Evolutionary conservation across 1,140 invertebrate genomes (phyloP).

Genomic region (Polyergus mexicanus): DNA sequence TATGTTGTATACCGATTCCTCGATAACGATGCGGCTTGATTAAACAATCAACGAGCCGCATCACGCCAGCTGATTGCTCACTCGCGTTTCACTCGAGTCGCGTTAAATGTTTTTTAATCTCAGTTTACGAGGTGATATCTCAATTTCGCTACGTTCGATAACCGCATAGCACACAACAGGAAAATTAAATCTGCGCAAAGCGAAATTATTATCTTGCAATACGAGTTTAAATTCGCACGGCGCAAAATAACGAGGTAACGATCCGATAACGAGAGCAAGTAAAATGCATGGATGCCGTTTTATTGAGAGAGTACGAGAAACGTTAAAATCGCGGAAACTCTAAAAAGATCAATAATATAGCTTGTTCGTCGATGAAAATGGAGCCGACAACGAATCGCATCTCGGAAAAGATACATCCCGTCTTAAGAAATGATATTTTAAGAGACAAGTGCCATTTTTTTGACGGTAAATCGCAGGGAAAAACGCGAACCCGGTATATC

Average conservation of each 20-base stretch:
- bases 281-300: neutral
- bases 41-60: neutral
- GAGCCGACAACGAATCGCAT: neutral
- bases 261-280: neutral
- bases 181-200: slow-evolving; percentile 25
- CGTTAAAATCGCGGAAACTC: neutral
- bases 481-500: neutral
- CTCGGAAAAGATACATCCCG: neutral
- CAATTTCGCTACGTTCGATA: slow-evolving; percentile 26
- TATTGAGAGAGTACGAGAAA: no score
- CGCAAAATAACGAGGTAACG: neutral
- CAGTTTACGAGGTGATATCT: slow-evolving; percentile 23
- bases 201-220: slow-evolving; percentile 20
- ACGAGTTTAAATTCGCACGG: slow-evolving; percentile 5
- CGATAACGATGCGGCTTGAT: neutral
- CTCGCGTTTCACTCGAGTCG: slow-evolving; percentile 16
- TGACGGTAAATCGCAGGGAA: neutral
- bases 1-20: no score
- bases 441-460: no score
- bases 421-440: neutral
- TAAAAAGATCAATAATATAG: neutral
- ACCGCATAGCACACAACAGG: slow-evolving; percentile 12
- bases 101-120: slow-evolving; percentile 41
- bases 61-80: slow-evolving; percentile 8
- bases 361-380: neutral